Conservation (phyloP, 2,797 vertebrate genomes). For the Morus bassanus region DNA sequence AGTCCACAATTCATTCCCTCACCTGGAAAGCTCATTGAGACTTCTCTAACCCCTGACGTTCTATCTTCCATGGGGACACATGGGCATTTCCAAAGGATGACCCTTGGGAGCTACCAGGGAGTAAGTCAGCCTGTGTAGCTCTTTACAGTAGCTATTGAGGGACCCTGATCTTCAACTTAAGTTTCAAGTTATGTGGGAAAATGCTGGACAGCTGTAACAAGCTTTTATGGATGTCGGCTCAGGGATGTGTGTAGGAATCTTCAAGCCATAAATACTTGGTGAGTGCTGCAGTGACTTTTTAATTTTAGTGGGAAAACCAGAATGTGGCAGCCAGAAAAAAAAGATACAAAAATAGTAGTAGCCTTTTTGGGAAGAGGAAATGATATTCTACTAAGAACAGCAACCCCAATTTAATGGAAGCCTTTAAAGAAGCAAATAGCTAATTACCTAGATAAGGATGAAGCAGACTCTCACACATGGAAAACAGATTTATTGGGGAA, state of each 20-base stretch:
- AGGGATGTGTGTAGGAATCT: conserved; percentile 34
- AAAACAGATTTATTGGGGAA: conserved; percentile 44
- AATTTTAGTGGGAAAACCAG: conserved; percentile 40
- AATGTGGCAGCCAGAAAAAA: conserved; percentile 37
- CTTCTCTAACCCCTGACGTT: background rate
- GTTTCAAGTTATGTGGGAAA: background rate
- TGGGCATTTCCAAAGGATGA: background rate
- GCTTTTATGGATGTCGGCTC: background rate
- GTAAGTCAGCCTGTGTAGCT: background rate
- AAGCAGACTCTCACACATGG: background rate
- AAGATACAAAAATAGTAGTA: background rate
- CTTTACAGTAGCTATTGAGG: background rate
- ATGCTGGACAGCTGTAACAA: background rate
- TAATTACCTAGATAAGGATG: conserved; percentile 11
- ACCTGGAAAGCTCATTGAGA: background rate
- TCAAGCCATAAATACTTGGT: conserved; percentile 40
- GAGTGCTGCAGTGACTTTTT: conserved; percentile 35
- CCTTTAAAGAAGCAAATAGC: background rate
- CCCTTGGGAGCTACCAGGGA: background rate
- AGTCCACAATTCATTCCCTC: background rate
- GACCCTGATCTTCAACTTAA: background rate
- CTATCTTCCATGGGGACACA: background rate
- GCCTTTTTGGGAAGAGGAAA: conserved; percentile 46
- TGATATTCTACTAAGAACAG: background rate
- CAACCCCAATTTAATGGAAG: background rate